Conservation (phyloP, 2,113 vertebrate genomes). For the Takifugu flavidus region DNA sequence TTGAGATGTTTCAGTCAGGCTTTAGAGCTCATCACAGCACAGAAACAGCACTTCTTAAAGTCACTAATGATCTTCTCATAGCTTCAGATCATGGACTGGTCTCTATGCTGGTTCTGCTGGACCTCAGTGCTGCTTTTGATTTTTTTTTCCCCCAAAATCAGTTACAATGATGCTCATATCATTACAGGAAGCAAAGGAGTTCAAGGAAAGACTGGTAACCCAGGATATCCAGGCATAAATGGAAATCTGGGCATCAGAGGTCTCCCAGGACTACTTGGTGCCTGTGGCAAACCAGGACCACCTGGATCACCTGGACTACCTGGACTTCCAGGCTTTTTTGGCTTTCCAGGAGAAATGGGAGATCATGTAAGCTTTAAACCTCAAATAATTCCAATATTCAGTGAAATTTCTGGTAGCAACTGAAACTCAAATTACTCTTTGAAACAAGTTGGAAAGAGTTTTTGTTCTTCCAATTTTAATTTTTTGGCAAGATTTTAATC, state of each 20-base stretch:
- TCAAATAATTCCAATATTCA: too few species aligned
- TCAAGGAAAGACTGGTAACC: constrained; percentile 32
- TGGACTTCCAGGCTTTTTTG: constrained; percentile 64
- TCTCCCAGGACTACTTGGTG: constrained; percentile 42
- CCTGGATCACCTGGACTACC: constrained; percentile 65
- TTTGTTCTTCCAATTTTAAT: neutral
- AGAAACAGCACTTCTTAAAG: too few species aligned
- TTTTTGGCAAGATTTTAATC: neutral
- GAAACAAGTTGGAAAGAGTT: neutral
- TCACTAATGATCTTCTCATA: too few species aligned
- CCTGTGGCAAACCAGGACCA: constrained; percentile 40
- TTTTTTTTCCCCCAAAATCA: neutral
- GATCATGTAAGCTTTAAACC: constrained; percentile 49
- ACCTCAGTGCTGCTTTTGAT: too few species aligned
- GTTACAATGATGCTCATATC: neutral
- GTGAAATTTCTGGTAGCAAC: too few species aligned
- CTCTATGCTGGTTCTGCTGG: too few species aligned
- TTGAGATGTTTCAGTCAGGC: too few species aligned
- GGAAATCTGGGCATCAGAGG: constrained; percentile 58
- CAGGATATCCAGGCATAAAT: constrained; percentile 45
- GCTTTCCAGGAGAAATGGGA: constrained; percentile 77
- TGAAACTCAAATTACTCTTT: too few species aligned
- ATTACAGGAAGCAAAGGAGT: constrained; percentile 64
- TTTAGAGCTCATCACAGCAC: too few species aligned
- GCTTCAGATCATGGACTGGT: too few species aligned